Base-by-base conservation (phyloP, 2,113 vertebrate species). In the Ptilonorhynchus violaceus region DNA sequence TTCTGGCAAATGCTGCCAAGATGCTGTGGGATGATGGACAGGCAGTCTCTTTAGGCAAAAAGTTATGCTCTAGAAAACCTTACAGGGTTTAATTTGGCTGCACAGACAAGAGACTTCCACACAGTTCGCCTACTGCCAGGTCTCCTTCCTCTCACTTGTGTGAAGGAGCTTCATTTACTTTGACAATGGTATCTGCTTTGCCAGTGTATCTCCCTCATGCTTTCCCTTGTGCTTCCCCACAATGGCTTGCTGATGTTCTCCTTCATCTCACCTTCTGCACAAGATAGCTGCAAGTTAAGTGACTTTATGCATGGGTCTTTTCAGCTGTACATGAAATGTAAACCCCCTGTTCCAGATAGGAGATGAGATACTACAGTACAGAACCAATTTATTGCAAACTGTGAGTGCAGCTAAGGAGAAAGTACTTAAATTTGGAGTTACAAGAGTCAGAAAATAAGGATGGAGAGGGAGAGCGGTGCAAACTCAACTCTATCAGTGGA, bases 41-140 rank as follows among this genome's bases (percentile, higher is more conserved):
- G 28, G 17, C 19, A 39, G 50, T 52, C 28, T 95, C 52, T 85
- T 53, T 73, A 46, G 81, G 80, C 73, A 95, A 79, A 70, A 93
- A 28, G 14, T 74, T 35, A 25, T 58, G 28, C 46, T 66, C 44
- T 56, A 19, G 59, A 72, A 95, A 93, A 49, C n/a, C 62, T 85
- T 59, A 27, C 16, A 79, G 21, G 52, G 14, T 72, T 94, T 92
- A 37, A 62, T 95, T 89, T 91, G 81, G 27, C 53, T 66, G 28
- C 12, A 5, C 10, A 68, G 64, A 31, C 3, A 11, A 94, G 47
- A 37, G 56, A 39, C 28, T 41, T 88, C 46, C 33, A 15, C 5
- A 14, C 10, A 47, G 22, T 4, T 68, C 56, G 33, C 18, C 8
- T 67, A 46, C 27, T 76, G 66, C 60, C 84, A 85, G 1, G 2